Conservation (phyloP, 2,113 vertebrate species). For the Hyperoodon ampullatus region DNA sequence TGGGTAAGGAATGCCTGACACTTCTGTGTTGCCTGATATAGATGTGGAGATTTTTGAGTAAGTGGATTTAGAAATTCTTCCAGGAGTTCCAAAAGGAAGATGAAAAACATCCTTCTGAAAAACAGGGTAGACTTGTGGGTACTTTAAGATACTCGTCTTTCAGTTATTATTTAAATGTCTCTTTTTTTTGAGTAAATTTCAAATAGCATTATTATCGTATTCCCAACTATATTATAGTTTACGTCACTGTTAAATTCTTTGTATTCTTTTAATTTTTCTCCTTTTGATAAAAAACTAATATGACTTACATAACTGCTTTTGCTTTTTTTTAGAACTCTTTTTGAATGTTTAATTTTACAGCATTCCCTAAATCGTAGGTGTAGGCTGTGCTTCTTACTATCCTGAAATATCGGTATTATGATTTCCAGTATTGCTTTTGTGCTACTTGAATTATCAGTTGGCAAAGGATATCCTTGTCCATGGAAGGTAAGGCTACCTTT, state of each 20-base stretch:
- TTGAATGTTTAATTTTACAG: not conserved
- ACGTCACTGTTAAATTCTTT: not conserved
- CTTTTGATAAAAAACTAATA: not conserved
- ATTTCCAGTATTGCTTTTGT: not conserved
- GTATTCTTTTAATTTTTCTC: not conserved
- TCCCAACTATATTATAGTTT: not conserved
- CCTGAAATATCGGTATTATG: not conserved
- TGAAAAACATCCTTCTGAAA: slow-evolving; percentile 1
- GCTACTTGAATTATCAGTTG: not conserved
- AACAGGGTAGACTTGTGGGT: not conserved
- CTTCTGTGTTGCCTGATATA: not conserved
- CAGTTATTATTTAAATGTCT: not conserved
- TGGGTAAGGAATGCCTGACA: not conserved
- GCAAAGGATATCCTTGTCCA: not conserved
- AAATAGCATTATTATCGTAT: not conserved
- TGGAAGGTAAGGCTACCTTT: not conserved
- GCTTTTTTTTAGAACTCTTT: not conserved
- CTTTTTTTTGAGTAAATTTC: not conserved
- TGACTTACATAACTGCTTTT: not conserved
- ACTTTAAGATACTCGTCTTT: not conserved
- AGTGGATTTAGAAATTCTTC: slow-evolving; percentile 31
- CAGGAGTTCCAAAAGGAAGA: not conserved
- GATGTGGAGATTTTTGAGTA: not conserved
- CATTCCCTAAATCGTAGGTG: not conserved
- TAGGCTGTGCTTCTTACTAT: not conserved